Evolutionary conservation across 2,888 invertebrate species (phyloP), one percentile per base, ranked within the genome.

Genomic region (Orthosia gothica): DNA sequence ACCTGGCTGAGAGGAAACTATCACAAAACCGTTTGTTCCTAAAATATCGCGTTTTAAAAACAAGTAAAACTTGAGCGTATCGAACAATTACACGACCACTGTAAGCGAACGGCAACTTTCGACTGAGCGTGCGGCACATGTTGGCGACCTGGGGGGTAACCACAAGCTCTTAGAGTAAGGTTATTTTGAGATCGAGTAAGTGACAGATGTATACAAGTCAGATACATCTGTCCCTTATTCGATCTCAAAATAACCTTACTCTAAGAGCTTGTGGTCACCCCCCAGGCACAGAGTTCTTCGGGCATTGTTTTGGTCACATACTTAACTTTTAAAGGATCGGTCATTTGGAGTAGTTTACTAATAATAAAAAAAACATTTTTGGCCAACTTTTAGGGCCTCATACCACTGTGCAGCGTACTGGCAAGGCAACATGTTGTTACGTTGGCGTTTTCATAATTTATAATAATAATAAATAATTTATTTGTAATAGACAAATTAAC

Each of bases 211-310:
- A n/a, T n/a, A n/a, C n/a, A n/a, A n/a, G n/a, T n/a, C n/a, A n/a
- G n/a, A n/a, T n/a, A n/a, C n/a, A n/a, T n/a, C n/a, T n/a, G n/a
- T n/a, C n/a, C n/a, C n/a, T n/a, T n/a, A n/a, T n/a, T n/a, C n/a
- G n/a, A n/a, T n/a, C n/a, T n/a, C n/a, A n/a, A n/a, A n/a, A n/a
- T n/a, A n/a, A n/a, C n/a, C n/a, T n/a, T n/a, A n/a, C n/a, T n/a
- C n/a, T n/a, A n/a, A n/a, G n/a, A n/a, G n/a, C n/a, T n/a, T n/a
- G n/a, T n/a, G n/a, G n/a, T n/a, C n/a, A n/a, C n/a, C n/a, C n/a
- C n/a, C n/a, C n/a, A n/a, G 57, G 57, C 57, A 57, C 23, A 23
- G 16, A 57, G 23, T 57, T 57, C 55, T 57, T 57, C 55, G 23
- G 16, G 20, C 55, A 57, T 57, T 57, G 9, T 9, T 57, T 57